Evolutionary conservation across 2,888 invertebrate genomes (phyloP).

Genomic region (Psylliodes chrysocephalus): DNA sequence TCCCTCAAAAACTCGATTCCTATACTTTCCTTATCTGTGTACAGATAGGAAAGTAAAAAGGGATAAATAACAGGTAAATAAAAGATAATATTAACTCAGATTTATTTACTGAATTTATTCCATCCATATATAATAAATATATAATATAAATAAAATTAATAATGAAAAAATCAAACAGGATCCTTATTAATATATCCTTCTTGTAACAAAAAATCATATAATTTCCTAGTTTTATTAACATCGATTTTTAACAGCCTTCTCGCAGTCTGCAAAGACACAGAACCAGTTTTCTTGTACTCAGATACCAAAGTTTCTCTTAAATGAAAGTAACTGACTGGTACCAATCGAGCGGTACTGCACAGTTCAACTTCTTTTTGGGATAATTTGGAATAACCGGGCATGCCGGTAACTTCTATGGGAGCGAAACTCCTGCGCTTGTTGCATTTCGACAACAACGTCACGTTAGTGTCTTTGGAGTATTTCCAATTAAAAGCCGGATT

Average conservation of each 20-base stretch:
- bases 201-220: slow-evolving; percentile 80
- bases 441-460: slow-evolving; percentile 39
- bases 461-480: slow-evolving; percentile 37
- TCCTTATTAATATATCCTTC: slow-evolving; percentile 78
- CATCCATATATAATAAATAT: not conserved
- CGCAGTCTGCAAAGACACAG: slow-evolving; percentile 82
- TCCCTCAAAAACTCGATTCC: too few species aligned
- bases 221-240: slow-evolving; percentile 90
- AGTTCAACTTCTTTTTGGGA: slow-evolving; percentile 76
- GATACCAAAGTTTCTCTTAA: slow-evolving; percentile 78
- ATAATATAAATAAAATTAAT: too few species aligned
- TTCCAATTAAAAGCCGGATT: slow-evolving; percentile 58
- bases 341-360: slow-evolving; percentile 79
- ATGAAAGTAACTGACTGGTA: slow-evolving; percentile 82
- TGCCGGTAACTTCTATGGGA: slow-evolving; percentile 74
- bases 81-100: too few species aligned
- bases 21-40: too few species aligned
- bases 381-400: slow-evolving; percentile 83
- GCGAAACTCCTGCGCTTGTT: slow-evolving; percentile 64
- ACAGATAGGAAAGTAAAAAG: too few species aligned
- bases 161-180: not conserved
- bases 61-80: too few species aligned
- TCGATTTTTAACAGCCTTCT: slow-evolving; percentile 88
- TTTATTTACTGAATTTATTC: too few species aligned
- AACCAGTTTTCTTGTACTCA: slow-evolving; percentile 81